phyloP scores from a whole-genome alignment of 2,113 vertebrate genomes.

The Benitochromis conjunctus region DNA sequence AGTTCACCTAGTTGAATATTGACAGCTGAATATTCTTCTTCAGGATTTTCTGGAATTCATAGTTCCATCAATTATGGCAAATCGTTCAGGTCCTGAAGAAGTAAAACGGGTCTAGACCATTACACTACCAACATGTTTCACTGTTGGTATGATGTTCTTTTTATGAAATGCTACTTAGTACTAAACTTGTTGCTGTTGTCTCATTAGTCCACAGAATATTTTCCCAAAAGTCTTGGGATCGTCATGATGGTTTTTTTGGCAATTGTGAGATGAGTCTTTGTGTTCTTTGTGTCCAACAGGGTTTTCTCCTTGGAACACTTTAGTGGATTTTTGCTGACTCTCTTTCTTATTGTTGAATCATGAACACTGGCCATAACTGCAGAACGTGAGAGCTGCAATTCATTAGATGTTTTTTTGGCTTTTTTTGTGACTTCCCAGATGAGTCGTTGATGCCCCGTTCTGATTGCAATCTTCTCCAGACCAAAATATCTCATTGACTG shows the following conservation, averaged over 20 bases:
- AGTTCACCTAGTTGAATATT: not conserved
- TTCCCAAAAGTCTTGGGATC: not conserved
- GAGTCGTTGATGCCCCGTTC: not conserved
- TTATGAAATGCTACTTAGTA: not conserved
- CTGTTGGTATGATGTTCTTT: not conserved
- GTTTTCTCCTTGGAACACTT: not conserved
- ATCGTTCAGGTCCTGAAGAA: not conserved
- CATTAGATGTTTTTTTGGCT: not conserved
- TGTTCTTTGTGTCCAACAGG: not conserved
- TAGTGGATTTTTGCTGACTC: too few species aligned
- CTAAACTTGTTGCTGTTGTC: not conserved
- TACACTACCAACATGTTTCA: not conserved
- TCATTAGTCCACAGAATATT: not conserved
- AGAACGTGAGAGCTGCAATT: not conserved
- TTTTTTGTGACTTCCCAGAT: not conserved
- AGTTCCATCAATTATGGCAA: not conserved
- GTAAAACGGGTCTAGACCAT: not conserved
- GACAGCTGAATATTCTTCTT: not conserved
- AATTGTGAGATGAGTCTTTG: not conserved
- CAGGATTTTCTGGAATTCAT: not conserved
- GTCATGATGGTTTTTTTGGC: not conserved
- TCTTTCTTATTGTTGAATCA: not conserved
- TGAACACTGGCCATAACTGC: not conserved
- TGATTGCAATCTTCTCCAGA: not conserved
- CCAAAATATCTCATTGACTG: accelerated